Percentiles rank a stretch among this genome's conserved stretches.
phyloP scores from a whole-genome alignment of 2,113 vertebrate species.

The Grammomys dolichurus region DNA sequence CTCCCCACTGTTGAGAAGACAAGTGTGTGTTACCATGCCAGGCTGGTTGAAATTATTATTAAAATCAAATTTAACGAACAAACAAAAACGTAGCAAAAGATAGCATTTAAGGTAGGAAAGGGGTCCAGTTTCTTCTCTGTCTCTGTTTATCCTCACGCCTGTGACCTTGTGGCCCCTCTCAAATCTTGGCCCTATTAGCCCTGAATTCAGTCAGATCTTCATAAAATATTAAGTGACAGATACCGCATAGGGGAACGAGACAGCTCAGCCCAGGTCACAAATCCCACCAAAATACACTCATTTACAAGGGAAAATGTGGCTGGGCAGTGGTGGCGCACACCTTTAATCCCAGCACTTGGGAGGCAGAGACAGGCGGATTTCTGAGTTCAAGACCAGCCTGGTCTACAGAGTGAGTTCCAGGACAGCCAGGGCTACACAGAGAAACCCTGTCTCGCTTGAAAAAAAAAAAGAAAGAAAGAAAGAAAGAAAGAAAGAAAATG shows the following conservation, averaged over 20 bases:
- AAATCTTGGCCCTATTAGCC: too few relatives aligned
- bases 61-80: background rate
- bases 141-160: background rate
- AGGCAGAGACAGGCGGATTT: too few relatives aligned
- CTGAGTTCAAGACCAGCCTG: too few relatives aligned
- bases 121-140: rapidly evolving
- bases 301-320: background rate
- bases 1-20: background rate
- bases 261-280: background rate
- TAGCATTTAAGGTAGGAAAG: background rate
- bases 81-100: background rate
- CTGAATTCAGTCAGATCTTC: background rate
- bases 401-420: too few relatives aligned
- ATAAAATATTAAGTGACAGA: background rate
- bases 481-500: too few relatives aligned
- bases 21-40: background rate
- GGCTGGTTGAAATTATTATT: background rate
- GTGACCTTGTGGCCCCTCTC: background rate
- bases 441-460: too few relatives aligned
- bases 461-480: too few relatives aligned
- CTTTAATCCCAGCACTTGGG: too few relatives aligned
- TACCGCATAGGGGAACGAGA: rapidly evolving
- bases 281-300: background rate
- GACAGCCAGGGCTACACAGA: too few relatives aligned
- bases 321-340: too few relatives aligned